A percentile compares a stretch with the other conserved stretches of the same genome.
Evolutionary conservation across 1,140 invertebrate genomes (phyloP).

Genomic region (Pseudoatta argentina): DNA sequence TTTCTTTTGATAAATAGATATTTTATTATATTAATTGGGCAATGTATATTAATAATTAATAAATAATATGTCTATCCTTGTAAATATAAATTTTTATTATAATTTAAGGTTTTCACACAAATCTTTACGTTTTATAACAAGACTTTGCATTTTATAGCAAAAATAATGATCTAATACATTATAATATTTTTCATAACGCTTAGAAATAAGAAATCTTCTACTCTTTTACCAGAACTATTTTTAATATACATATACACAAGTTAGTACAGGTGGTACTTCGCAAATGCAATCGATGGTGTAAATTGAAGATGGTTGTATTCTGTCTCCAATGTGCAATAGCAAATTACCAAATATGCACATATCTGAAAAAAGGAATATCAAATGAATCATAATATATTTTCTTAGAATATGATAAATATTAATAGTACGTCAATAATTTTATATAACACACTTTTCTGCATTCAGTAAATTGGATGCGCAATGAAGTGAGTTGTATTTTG

Average conservation of each 20-base stretch:
- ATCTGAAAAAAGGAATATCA: background rate
- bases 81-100: background rate
- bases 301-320: background rate
- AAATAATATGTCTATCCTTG: background rate
- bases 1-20: background rate
- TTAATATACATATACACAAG: background rate
- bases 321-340: background rate
- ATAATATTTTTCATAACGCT: too few relatives aligned
- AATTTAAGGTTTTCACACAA: background rate
- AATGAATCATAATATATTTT: background rate
- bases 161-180: too few relatives aligned
- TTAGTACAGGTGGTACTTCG: background rate
- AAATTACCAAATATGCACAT: background rate
- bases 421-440: background rate
- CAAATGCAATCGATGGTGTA: background rate
- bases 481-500: conserved; percentile 16
- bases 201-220: too few relatives aligned
- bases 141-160: background rate
- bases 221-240: too few relatives aligned
- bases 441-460: background rate
- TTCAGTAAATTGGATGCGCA: background rate
- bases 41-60: background rate
- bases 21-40: background rate
- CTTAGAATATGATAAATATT: background rate
- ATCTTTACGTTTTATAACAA: background rate